A percentile compares a stretch with the other conserved stretches of the same genome.
These are phyloP conservation scores for Tolmerus cingulatus DNA, from an alignment of 2,888 invertebrate species.

Conservation along the genomic window DNA sequence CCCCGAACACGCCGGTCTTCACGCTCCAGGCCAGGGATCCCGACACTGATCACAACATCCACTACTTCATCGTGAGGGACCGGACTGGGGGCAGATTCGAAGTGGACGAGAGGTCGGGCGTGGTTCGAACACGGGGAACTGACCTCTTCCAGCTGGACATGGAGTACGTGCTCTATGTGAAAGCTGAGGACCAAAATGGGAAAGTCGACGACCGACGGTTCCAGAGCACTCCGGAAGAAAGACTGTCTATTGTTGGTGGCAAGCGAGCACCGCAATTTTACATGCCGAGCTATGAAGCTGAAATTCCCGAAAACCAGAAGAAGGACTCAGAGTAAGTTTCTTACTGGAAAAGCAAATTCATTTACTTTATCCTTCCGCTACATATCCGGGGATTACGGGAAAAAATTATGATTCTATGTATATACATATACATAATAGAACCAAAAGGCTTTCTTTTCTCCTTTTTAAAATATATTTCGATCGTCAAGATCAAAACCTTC, in stretches of 20 bases:
- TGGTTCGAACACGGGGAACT: conserved; percentile 88
- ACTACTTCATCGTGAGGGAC: conserved; percentile 94
- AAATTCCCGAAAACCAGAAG: conserved; percentile 95
- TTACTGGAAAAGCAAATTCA: neutral
- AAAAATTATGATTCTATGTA: too few species aligned
- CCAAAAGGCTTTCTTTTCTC: too few species aligned
- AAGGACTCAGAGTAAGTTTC: conserved; percentile 92
- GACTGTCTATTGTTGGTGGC: conserved; percentile 94
- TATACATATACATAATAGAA: too few species aligned
- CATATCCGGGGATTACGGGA: neutral
- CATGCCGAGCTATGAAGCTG: conserved; percentile 92
- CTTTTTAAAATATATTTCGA: too few species aligned
- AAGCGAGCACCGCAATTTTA: conserved; percentile 98
- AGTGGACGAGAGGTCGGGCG: conserved; percentile 90
- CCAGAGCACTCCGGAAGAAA: conserved; percentile 90
- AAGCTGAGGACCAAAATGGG: conserved; percentile 94
- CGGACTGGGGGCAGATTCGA: conserved; percentile 82
- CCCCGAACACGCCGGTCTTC: conserved; percentile 94
- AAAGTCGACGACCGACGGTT: conserved; percentile 88
- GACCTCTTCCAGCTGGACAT: conserved; percentile 93
- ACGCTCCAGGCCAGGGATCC: conserved; percentile 97
- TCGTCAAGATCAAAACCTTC: too few species aligned
- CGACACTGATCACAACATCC: conserved; percentile 94
- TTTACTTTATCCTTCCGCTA: neutral
- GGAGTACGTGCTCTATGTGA: conserved; percentile 95